A percentile compares a stretch with the other conserved stretches of the same genome.
These are phyloP conservation scores for Agrochola circellaris DNA, from an alignment of 2,888 invertebrate species.

Conservation along the genomic window DNA sequence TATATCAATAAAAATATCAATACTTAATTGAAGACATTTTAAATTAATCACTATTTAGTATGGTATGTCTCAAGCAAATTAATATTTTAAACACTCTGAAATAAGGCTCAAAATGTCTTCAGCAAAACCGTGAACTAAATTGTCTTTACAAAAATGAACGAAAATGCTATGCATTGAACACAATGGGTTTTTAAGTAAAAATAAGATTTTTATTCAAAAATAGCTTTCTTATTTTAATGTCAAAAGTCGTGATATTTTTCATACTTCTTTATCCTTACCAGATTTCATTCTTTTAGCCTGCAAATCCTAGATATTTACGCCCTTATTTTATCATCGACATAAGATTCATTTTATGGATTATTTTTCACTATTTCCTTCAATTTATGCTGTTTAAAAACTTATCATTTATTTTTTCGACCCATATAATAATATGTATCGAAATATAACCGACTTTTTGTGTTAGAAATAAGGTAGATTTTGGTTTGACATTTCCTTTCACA, in stretches of 20 bases:
- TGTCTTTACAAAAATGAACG: not conserved
- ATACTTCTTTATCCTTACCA: not conserved
- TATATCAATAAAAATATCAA: not conserved
- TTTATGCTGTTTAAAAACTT: not conserved
- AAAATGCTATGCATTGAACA: conserved; percentile 15
- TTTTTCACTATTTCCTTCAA: not conserved
- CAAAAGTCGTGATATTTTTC: conserved; percentile 2
- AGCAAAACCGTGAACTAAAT: not conserved
- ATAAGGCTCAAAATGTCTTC: not conserved
- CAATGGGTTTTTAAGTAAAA: not conserved
- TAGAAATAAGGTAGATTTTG: not conserved
- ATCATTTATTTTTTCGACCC: not conserved
- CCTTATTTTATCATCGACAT: not conserved
- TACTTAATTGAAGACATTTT: not conserved
- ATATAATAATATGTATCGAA: no score
- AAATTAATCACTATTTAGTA: conserved; percentile 7
- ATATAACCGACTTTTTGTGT: no score
- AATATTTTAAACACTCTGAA: not conserved
- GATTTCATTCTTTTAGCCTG: not conserved
- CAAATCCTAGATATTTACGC: conserved; percentile 17
- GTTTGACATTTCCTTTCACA: no score
- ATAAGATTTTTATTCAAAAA: not conserved
- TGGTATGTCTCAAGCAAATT: conserved; percentile 3
- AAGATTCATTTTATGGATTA: conserved; percentile 6
- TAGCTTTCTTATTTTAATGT: conserved; percentile 1